Evolutionary conservation across 2,113 vertebrate genomes (phyloP).

Genomic region (Azemiops feae): DNA sequence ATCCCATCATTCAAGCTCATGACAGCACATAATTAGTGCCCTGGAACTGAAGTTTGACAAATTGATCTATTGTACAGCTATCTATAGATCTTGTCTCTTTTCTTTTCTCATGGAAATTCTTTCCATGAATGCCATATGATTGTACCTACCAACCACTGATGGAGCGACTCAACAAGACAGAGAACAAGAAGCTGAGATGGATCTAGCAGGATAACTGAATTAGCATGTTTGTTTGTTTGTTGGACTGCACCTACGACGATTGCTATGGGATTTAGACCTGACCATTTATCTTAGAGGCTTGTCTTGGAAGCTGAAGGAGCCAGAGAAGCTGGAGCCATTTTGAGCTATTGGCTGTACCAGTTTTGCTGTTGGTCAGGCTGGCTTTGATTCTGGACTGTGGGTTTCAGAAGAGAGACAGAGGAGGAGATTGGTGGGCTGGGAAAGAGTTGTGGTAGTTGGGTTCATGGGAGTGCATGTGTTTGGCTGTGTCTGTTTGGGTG

Average conservation of each 20-base stretch:
- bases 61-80: background rate
- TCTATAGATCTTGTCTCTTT: background rate
- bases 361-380: background rate
- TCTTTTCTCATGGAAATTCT: background rate
- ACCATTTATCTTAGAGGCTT: background rate
- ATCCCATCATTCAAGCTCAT: background rate
- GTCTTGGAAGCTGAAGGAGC: background rate
- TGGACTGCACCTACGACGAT: background rate
- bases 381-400: background rate
- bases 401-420: background rate
- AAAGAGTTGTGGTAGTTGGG: background rate
- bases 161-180: background rate
- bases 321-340: background rate
- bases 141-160: background rate
- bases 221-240: background rate
- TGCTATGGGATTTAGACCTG: background rate
- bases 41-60: background rate
- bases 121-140: background rate
- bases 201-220: background rate
- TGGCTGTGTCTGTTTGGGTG: no score
- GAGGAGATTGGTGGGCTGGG: background rate
- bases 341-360: background rate
- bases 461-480: background rate
- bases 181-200: background rate
- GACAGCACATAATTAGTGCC: background rate